Conservation (phyloP, 1,140 invertebrate genomes). For the Polypedilum pembai region DNA sequence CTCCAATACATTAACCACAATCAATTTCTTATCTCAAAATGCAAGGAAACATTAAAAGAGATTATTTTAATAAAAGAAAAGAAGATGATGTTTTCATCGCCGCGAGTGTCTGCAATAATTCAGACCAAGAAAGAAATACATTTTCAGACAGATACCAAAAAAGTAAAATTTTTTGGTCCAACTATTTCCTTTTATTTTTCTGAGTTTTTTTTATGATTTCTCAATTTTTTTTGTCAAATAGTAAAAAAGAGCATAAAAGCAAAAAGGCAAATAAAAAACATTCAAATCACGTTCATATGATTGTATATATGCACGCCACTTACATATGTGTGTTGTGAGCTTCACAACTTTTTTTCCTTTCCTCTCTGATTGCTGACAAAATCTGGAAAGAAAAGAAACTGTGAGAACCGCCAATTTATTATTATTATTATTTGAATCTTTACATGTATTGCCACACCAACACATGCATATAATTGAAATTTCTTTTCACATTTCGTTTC, state of each 20-base stretch:
- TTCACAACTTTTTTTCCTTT: conserved; percentile 2
- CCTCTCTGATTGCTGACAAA: conserved; percentile 11
- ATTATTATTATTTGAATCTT: conserved; percentile 27
- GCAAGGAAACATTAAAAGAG: too few relatives aligned
- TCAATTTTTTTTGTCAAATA: not conserved
- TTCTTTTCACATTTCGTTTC: conserved; percentile 20
- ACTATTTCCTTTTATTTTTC: not conserved
- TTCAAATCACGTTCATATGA: not conserved
- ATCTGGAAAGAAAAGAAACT: conserved; percentile 11
- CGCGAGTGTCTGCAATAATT: too few relatives aligned
- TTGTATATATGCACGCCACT: not conserved
- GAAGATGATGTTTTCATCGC: too few relatives aligned
- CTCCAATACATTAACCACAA: too few relatives aligned
- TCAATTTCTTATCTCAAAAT: too few relatives aligned
- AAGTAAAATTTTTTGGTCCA: not conserved
- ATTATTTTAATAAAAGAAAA: too few relatives aligned
- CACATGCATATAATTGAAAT: not conserved
- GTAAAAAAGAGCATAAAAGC: conserved; percentile 12
- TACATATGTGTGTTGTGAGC: conserved; percentile 3
- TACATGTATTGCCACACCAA: conserved; percentile 11
- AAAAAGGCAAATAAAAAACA: not conserved
- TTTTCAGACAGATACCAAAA: too few relatives aligned
- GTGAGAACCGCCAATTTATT: conserved; percentile 26
- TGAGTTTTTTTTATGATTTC: not conserved
- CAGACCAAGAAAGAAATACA: too few relatives aligned